Percentiles rank a stretch among this genome's conserved stretches.
Evolutionary conservation across 2,113 vertebrate genomes (phyloP).

Genomic region (Erinaceus europaeus): DNA sequence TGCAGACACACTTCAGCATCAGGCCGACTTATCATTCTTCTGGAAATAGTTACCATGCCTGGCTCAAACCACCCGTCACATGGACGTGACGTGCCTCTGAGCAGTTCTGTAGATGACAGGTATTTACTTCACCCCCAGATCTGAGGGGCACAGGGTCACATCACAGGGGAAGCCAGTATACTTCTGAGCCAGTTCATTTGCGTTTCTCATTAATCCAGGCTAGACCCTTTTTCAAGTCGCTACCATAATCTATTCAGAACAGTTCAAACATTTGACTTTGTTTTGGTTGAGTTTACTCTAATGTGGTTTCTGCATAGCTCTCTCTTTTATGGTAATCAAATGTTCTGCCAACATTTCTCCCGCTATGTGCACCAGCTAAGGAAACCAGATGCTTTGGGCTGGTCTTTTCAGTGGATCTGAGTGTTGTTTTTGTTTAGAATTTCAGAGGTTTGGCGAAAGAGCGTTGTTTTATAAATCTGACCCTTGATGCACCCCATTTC

Average conservation of each 20-base stretch:
- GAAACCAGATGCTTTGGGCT: constrained; percentile 85
- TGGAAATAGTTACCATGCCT: constrained; percentile 41
- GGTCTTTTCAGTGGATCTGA: constrained; percentile 79
- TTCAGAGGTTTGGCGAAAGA: constrained; percentile 79
- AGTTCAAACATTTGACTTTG: constrained; percentile 81
- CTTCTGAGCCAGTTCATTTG: constrained; percentile 71
- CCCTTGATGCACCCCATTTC: constrained; percentile 66
- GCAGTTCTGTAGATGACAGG: constrained; percentile 36
- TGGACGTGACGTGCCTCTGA: not conserved
- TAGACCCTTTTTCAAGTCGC: constrained; percentile 77
- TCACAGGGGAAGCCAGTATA: constrained; percentile 48
- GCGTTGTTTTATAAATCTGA: constrained; percentile 73
- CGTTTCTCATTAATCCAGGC: constrained; percentile 75
- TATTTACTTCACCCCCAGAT: constrained; percentile 63
- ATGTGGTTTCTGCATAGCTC: constrained; percentile 80
- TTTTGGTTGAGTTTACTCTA: constrained; percentile 81
- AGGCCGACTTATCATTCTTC: constrained; percentile 17
- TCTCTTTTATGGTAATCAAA: constrained; percentile 86
- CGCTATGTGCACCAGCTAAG: constrained; percentile 83
- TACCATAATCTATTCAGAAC: constrained; percentile 73
- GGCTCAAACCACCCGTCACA: not conserved
- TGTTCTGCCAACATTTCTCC: constrained; percentile 85
- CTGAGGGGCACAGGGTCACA: constrained; percentile 27
- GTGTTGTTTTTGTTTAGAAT: constrained; percentile 83
- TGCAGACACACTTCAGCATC: constrained; percentile 1